Evolutionary conservation across 2,113 vertebrate genomes (phyloP).

Genomic region (Nothoprocta perdicaria): DNA sequence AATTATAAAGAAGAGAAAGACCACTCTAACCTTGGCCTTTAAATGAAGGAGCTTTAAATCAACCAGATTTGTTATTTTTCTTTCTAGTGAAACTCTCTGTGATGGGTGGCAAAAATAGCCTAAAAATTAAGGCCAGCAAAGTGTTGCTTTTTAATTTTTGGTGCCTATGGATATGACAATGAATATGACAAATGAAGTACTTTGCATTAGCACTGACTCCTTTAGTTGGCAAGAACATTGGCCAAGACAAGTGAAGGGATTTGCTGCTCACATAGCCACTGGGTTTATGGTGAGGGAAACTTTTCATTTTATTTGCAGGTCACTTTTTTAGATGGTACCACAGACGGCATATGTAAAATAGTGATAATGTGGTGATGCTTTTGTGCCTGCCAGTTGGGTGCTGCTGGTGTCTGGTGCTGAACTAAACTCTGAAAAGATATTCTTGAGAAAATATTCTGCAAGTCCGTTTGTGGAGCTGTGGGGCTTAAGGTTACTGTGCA

Average conservation of each 20-base stretch:
- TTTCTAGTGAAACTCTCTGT: not conserved
- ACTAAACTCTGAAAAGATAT: not conserved
- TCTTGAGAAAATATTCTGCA: not conserved
- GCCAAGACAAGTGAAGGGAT: not conserved
- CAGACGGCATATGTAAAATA: not conserved
- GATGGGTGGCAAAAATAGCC: not conserved
- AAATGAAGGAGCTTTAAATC: constrained; percentile 35
- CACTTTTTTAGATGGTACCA: not conserved
- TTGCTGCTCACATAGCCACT: not conserved
- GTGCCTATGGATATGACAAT: not conserved
- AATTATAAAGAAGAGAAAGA: not conserved
- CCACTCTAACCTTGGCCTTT: constrained; percentile 31
- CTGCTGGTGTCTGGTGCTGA: not conserved
- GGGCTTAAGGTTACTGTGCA: not conserved
- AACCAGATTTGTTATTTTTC: not conserved
- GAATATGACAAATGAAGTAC: not conserved
- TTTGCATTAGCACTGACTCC: not conserved
- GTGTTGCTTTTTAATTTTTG: not conserved
- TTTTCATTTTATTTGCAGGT: not conserved
- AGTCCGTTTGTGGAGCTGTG: not conserved
- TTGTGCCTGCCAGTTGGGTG: not conserved
- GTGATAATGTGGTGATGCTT: accelerated
- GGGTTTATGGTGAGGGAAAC: not conserved
- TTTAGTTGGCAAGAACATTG: not conserved
- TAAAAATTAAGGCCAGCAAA: not conserved